Conservation (phyloP, 2,888 invertebrate genomes). For the Odiellus spinosus region DNA sequence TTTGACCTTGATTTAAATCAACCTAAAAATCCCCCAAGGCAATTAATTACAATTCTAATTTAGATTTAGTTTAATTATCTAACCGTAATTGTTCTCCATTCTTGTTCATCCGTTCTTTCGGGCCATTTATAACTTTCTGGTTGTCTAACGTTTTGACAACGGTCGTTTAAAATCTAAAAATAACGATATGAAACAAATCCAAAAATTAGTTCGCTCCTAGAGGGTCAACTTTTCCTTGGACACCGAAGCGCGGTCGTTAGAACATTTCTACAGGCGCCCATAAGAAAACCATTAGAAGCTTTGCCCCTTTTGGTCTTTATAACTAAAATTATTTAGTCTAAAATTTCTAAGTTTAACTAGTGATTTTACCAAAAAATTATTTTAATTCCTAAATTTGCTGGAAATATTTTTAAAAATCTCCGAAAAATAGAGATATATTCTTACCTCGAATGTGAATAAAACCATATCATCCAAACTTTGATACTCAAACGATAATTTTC, state of each 20-base stretch:
- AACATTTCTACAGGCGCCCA: too few relatives aligned
- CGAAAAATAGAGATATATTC: too few relatives aligned
- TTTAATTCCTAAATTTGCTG: too few relatives aligned
- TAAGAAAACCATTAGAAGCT: too few relatives aligned
- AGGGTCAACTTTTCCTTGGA: too few relatives aligned
- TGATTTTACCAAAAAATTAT: too few relatives aligned
- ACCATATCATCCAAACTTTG: constrained; percentile 28
- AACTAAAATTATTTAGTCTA: too few relatives aligned
- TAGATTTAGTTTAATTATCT: background rate
- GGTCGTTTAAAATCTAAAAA: constrained; percentile 35
- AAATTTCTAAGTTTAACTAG: too few relatives aligned
- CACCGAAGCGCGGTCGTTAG: too few relatives aligned
- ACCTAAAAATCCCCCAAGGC: constrained; percentile 19
- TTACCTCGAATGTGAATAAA: constrained; percentile 36
- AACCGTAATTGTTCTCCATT: constrained; percentile 31
- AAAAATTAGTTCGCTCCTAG: background rate
- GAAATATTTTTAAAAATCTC: too few relatives aligned
- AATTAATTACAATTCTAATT: too few relatives aligned
- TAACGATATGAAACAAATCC: background rate
- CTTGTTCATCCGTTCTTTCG: constrained; percentile 32
- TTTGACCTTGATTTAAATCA: constrained; percentile 34
- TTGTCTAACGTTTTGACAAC: constrained; percentile 34
- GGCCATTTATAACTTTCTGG: constrained; percentile 33
- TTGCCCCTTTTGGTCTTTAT: too few relatives aligned
- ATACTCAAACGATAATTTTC: constrained; percentile 37